A percentile compares a stretch with the other conserved stretches of the same genome.
Evolutionary conservation across 2,888 invertebrate genomes (phyloP).

Genomic region (Bembecia ichneumoniformis): DNA sequence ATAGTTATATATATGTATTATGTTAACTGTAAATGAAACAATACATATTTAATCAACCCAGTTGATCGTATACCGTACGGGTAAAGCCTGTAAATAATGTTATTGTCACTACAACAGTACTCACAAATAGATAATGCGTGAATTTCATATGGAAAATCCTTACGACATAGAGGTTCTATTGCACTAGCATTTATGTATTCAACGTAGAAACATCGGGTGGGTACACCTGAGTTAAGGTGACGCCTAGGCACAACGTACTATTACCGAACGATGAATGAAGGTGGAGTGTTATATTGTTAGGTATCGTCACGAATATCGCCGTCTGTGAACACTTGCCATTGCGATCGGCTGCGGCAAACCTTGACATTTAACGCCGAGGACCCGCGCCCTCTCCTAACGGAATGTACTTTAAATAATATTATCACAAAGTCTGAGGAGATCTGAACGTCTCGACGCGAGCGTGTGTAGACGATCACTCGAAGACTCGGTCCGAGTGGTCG

Average conservation of each 20-base stretch:
- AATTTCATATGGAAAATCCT: conserved; percentile 20
- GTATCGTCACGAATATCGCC: background rate
- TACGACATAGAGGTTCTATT: conserved; percentile 21
- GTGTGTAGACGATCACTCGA: background rate
- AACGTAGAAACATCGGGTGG: conserved; percentile 9
- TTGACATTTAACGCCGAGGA: conserved; percentile 9
- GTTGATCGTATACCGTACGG: conserved; percentile 7
- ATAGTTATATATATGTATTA: background rate
- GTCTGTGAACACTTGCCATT: conserved; percentile 5
- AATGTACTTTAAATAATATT: conserved; percentile 65
- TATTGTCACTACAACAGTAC: conserved; percentile 62
- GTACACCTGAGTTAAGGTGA: conserved; percentile 4
- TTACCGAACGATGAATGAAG: conserved; percentile 4
- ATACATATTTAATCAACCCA: conserved; percentile 5
- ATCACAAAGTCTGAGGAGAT: conserved; percentile 61
- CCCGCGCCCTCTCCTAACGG: conserved; percentile 27
- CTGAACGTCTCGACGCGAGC: conserved; percentile 24
- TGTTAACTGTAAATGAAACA: background rate
- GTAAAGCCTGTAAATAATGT: conserved; percentile 38
- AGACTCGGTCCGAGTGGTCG: background rate
- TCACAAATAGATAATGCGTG: conserved; percentile 26
- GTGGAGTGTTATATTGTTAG: background rate
- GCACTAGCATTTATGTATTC: conserved; percentile 17
- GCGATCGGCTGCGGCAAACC: conserved; percentile 4
- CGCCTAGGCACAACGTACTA: conserved; percentile 15